Percentiles rank a stretch among this genome's conserved stretches.
Conservation (phyloP, 2,888 invertebrate species). For the Omphaloscelis lunosa region DNA sequence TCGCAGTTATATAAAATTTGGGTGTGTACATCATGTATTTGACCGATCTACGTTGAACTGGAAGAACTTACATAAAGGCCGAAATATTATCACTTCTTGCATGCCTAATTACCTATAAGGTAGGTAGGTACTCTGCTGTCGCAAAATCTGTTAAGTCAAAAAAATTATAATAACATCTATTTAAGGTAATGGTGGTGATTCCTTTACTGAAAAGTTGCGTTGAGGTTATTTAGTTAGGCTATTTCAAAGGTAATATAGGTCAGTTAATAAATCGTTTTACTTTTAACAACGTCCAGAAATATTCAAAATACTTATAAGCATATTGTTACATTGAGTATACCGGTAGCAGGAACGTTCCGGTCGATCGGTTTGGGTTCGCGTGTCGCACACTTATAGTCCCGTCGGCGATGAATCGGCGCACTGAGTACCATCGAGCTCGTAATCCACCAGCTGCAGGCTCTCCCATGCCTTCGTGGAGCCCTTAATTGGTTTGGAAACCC, state of each 20-base stretch:
- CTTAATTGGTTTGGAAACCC: slow-evolving; percentile 90
- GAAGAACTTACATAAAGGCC: not conserved
- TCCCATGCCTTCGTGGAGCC: slow-evolving; percentile 89
- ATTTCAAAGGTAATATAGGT: not conserved
- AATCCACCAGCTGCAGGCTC: slow-evolving; percentile 85
- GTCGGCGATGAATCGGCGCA: slow-evolving; percentile 81
- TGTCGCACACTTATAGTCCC: slow-evolving; percentile 81
- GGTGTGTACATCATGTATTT: slow-evolving; percentile 6
- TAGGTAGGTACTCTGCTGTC: not conserved
- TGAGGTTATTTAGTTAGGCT: not conserved
- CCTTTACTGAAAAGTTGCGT: not conserved
- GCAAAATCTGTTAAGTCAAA: not conserved
- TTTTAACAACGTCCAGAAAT: not conserved
- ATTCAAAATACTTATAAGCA: slow-evolving; percentile 29
- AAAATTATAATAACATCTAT: not conserved
- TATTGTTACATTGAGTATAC: slow-evolving; percentile 23
- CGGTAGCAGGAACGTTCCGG: slow-evolving; percentile 66
- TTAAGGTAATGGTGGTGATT: not conserved
- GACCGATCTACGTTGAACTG: not conserved
- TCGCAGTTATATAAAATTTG: slow-evolving; percentile 20
- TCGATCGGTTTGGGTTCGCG: slow-evolving; percentile 78
- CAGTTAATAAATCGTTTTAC: not conserved
- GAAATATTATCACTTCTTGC: not conserved
- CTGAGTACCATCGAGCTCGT: slow-evolving; percentile 89
- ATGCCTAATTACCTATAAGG: not conserved